A percentile compares a stretch with the other conserved stretches of the same genome.
Evolutionary conservation across 2,888 invertebrate genomes (phyloP).

Genomic region (Siphonodentalium dalli): DNA sequence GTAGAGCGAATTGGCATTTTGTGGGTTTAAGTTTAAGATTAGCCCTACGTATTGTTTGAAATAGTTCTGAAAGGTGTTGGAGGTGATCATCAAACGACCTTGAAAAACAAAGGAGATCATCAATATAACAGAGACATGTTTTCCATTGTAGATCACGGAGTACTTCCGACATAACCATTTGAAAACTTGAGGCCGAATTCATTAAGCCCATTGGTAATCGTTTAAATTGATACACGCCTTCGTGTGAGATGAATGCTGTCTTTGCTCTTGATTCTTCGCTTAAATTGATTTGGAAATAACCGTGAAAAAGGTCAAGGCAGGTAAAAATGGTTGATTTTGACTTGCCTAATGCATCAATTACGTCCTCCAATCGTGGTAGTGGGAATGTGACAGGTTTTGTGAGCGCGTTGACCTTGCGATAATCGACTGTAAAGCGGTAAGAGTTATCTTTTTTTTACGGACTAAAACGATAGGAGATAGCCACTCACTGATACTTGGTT

Average conservation of each 20-base stretch:
- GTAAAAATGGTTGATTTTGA: slow-evolving; percentile 14
- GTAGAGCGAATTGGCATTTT: slow-evolving; percentile 29
- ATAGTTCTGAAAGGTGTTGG: slow-evolving; percentile 23
- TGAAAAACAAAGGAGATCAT: slow-evolving; percentile 28
- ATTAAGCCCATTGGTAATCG: slow-evolving; percentile 30
- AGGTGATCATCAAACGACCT: slow-evolving; percentile 28
- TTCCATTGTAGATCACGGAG: slow-evolving; percentile 31
- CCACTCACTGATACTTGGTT: too few species aligned
- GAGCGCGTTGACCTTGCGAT: slow-evolving; percentile 1
- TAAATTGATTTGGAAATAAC: slow-evolving; percentile 30
- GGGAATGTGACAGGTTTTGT: slow-evolving; percentile 24
- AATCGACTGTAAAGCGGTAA: too few species aligned
- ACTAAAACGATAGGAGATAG: too few species aligned
- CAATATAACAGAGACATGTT: slow-evolving; percentile 29
- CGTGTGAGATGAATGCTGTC: slow-evolving; percentile 29
- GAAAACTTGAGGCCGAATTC: slow-evolving; percentile 25
- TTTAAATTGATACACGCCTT: slow-evolving; percentile 28
- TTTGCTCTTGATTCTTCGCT: slow-evolving; percentile 18
- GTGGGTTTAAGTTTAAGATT: slow-evolving; percentile 28
- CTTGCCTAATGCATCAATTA: slow-evolving; percentile 22
- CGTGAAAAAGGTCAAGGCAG: slow-evolving; percentile 22
- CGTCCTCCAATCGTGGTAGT: slow-evolving; percentile 25
- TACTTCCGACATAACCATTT: slow-evolving; percentile 26
- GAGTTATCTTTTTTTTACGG: too few species aligned
- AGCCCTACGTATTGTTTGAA: slow-evolving; percentile 24